Conservation (phyloP, 2,888 invertebrate species). For the Myopa testacea region DNA sequence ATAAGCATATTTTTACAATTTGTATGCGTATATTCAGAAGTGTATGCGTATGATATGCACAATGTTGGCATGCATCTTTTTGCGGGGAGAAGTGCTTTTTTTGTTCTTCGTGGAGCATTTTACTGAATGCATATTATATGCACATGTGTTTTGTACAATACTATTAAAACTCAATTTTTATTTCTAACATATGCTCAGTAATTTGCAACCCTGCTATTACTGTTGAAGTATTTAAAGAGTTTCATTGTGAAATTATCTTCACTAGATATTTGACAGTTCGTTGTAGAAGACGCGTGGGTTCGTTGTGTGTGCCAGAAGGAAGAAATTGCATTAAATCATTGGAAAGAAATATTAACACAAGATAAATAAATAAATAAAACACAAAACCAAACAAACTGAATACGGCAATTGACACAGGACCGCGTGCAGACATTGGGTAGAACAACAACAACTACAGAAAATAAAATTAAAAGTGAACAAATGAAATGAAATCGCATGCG, state of each 20-base stretch:
- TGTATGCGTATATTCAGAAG: too few relatives aligned
- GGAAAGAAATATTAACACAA: conserved; percentile 12
- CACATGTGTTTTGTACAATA: too few relatives aligned
- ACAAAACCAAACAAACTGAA: neutral
- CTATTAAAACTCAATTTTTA: too few relatives aligned
- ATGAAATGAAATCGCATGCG: conserved; percentile 10
- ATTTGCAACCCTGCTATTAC: too few relatives aligned
- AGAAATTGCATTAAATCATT: conserved; percentile 5
- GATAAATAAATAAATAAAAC: neutral
- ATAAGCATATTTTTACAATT: too few relatives aligned
- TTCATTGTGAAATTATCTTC: neutral
- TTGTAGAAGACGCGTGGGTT: neutral
- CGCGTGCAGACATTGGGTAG: conserved; percentile 4
- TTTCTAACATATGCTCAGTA: too few relatives aligned
- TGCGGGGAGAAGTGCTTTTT: too few relatives aligned
- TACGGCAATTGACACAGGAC: conserved; percentile 13
- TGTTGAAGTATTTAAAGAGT: too few relatives aligned
- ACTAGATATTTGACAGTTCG: conserved; percentile 22
- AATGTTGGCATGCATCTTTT: too few relatives aligned
- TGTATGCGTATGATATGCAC: too few relatives aligned
- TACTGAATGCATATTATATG: too few relatives aligned
- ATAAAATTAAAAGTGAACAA: conserved; percentile 23
- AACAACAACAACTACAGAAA: neutral
- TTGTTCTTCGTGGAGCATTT: too few relatives aligned
- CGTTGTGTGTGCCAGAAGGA: neutral